phyloP scores from a whole-genome alignment of 1,140 invertebrate species.

The Amphibalanus amphitrite region DNA sequence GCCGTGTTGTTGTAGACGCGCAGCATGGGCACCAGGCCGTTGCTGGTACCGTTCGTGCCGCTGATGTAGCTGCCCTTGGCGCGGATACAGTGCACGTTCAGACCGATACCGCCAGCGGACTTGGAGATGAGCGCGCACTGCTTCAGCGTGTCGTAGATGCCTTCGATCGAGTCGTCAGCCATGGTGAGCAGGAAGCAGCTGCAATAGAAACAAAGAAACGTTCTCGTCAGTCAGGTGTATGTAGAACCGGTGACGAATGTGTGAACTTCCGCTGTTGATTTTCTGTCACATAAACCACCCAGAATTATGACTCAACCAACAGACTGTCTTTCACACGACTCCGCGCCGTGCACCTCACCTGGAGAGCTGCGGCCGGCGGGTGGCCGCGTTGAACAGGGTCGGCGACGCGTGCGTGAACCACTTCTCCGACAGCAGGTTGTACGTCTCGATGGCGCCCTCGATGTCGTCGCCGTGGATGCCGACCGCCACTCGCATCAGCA shows the following conservation, averaged over 20 bases:
- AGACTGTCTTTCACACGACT: too few species aligned
- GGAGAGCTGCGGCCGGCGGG: slow-evolving; percentile 73
- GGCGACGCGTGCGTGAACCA: slow-evolving; percentile 98
- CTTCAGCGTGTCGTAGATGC: slow-evolving; percentile 89
- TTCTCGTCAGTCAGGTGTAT: too few species aligned
- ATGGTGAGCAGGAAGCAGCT: slow-evolving; percentile 92
- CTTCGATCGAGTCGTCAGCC: slow-evolving; percentile 91
- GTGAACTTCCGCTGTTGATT: too few species aligned
- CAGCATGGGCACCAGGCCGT: slow-evolving; percentile 95
- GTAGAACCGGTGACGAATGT: too few species aligned
- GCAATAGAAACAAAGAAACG: slow-evolving; percentile 24
- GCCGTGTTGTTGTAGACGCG: slow-evolving; percentile 84
- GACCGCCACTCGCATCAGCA: slow-evolving; percentile 95
- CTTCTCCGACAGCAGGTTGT: slow-evolving; percentile 84
- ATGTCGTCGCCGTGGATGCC: slow-evolving; percentile 93
- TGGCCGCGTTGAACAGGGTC: slow-evolving; percentile 93
- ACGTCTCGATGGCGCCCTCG: slow-evolving; percentile 85
- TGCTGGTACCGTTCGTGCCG: slow-evolving; percentile 87
- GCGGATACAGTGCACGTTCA: slow-evolving; percentile 92
- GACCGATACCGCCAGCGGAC: slow-evolving; percentile 88
- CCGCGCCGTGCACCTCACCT: slow-evolving; percentile 39
- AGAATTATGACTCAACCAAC: too few species aligned
- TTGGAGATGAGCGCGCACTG: slow-evolving; percentile 94
- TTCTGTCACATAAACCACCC: too few species aligned
- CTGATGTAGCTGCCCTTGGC: slow-evolving; percentile 79